Conservation (phyloP, 2,113 vertebrate species). For the Equus quagga region DNA sequence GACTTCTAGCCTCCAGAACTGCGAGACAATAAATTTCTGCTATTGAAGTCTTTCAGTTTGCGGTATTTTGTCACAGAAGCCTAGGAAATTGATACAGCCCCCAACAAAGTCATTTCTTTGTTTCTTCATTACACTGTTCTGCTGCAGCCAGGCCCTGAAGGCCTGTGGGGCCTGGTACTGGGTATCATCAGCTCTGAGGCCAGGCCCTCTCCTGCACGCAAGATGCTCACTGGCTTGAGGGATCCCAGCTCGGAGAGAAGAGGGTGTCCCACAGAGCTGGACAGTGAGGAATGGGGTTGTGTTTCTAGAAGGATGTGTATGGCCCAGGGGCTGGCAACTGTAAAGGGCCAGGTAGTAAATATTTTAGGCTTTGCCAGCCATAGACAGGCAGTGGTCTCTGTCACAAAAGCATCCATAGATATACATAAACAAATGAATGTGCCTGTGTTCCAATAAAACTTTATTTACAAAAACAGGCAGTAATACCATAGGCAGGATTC, state of each 20-base stretch:
- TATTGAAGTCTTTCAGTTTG: not conserved
- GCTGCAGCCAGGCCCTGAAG: not conserved
- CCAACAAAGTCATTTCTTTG: not conserved
- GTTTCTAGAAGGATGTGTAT: not conserved
- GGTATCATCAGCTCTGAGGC: not conserved
- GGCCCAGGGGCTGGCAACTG: not conserved
- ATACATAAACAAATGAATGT: not conserved
- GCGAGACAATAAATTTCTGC: not conserved
- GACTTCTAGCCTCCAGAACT: not conserved
- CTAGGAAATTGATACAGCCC: not conserved
- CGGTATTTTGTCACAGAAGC: not conserved
- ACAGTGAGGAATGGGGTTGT: not conserved
- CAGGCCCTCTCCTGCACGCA: not conserved
- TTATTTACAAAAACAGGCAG: constrained; percentile 2
- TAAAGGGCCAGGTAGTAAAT: not conserved
- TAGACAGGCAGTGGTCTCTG: not conserved
- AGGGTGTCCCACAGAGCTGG: not conserved
- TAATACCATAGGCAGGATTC: not conserved
- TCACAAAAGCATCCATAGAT: not conserved
- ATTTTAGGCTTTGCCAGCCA: not conserved
- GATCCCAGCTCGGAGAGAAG: not conserved
- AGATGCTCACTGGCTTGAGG: not conserved
- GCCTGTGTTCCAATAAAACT: not conserved
- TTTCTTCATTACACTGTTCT: not conserved
- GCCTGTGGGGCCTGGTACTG: fast-evolving